Evolutionary conservation across 2,888 invertebrate species (phyloP).

Genomic region (Pemphredon lugubris): DNA sequence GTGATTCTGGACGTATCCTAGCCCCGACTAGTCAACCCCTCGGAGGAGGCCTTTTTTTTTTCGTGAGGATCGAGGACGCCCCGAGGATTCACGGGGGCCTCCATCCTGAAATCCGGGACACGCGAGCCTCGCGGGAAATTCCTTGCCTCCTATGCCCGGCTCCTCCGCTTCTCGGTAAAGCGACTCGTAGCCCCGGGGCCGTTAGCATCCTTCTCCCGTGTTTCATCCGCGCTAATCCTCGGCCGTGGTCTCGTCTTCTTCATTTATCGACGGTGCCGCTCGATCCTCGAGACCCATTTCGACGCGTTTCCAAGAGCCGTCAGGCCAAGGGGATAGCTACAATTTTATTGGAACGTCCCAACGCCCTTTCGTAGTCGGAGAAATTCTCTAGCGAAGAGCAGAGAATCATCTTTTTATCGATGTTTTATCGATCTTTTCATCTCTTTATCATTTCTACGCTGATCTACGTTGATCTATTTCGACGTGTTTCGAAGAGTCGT

Average conservation of each 20-base stretch:
- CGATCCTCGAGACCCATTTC: no score
- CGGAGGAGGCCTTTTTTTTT: conserved; percentile 61
- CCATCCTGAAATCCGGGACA: conserved; percentile 78
- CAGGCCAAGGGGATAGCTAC: no score
- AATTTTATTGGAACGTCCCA: no score
- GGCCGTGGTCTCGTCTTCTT: conserved; percentile 44
- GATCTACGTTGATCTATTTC: no score
- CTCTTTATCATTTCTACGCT: no score
- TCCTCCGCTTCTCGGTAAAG: conserved; percentile 71
- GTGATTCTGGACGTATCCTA: conserved; percentile 74
- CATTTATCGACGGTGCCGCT: conserved; percentile 34
- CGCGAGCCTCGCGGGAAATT: conserved; percentile 81
- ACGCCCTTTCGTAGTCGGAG: no score
- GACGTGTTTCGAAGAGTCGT: no score
- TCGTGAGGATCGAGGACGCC: conserved; percentile 70
- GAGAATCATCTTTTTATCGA: no score
- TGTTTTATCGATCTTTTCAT: conserved; percentile 1
- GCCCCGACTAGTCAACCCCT: conserved; percentile 71
- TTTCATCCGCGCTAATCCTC: conserved; percentile 37
- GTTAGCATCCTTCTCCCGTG: conserved; percentile 42
- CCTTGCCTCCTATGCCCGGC: conserved; percentile 68
- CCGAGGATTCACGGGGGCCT: conserved; percentile 61
- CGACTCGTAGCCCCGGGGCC: conserved; percentile 52
- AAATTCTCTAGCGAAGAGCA: no score
- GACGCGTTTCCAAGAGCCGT: no score